Evolutionary conservation across 2,888 invertebrate genomes (phyloP).

Genomic region (Drosophila sordidula): DNA sequence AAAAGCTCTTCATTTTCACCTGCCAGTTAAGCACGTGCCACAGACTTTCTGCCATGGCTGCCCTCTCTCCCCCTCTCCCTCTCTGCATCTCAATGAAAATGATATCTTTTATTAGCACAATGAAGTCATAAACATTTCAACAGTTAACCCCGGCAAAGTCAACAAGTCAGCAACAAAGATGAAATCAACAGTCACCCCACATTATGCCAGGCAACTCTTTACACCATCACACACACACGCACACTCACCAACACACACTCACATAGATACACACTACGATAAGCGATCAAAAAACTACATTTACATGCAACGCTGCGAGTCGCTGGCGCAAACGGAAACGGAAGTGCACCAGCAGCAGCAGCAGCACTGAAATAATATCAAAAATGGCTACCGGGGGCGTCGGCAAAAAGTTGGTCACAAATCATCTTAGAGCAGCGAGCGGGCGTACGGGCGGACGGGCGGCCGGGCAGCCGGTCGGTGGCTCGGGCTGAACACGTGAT

Average conservation of each 20-base stretch:
- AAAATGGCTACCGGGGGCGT: conserved; percentile 78
- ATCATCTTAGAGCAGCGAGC: conserved; percentile 62
- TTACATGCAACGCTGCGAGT: conserved; percentile 72
- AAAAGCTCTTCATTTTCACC: conserved; percentile 41
- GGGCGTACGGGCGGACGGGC: background rate
- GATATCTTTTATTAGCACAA: conserved; percentile 76
- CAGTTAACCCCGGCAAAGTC: conserved; percentile 73
- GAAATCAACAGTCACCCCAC: conserved; percentile 69
- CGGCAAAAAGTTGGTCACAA: conserved; percentile 77
- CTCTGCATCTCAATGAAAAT: conserved; percentile 48
- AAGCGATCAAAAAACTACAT: conserved; percentile 75
- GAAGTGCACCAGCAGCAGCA: conserved; percentile 64
- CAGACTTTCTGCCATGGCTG: background rate
- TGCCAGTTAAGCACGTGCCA: conserved; percentile 45
- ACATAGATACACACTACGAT: conserved; percentile 42
- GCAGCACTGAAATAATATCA: conserved; percentile 75
- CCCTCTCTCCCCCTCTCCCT: background rate
- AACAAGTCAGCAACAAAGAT: conserved; percentile 78
- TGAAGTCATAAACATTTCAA: conserved; percentile 79
- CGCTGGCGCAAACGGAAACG: conserved; percentile 66
- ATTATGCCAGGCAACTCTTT: conserved; percentile 39
- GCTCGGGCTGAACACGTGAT: conserved; percentile 30
- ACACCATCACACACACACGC: conserved; percentile 14
- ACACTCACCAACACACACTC: conserved; percentile 8
- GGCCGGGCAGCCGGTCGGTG: background rate